A percentile compares a stretch with the other conserved stretches of the same genome.
Conservation (phyloP, 2,113 vertebrate species). For the Egretta garzetta region DNA sequence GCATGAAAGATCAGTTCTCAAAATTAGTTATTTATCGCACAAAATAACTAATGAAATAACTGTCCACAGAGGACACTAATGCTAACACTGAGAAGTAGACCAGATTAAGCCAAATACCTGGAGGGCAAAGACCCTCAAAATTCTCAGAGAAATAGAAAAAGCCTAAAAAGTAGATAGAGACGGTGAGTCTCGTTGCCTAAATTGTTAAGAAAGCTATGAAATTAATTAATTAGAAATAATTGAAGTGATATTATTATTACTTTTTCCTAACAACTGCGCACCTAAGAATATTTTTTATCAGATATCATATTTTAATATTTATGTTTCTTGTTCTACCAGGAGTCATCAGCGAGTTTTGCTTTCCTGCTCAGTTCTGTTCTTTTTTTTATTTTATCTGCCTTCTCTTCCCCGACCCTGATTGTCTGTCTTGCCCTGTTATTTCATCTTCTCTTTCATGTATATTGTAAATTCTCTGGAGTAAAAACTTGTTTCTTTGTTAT, state of each 20-base stretch:
- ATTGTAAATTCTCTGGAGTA: constrained; percentile 20
- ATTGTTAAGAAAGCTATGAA: not conserved
- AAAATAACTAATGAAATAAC: not conserved
- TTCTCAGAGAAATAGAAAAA: not conserved
- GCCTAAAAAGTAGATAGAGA: not conserved
- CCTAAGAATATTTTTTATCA: not conserved
- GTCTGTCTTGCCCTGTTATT: constrained; percentile 13
- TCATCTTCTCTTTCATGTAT: constrained; percentile 17
- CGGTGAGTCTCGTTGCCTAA: rapidly evolving
- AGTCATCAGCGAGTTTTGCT: not conserved
- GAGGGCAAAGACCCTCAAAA: not conserved
- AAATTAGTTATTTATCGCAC: not conserved
- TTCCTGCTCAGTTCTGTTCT: not conserved
- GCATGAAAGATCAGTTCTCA: not conserved
- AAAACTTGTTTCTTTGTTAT: constrained; percentile 6
- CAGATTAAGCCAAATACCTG: not conserved
- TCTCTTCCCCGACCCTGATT: not conserved
- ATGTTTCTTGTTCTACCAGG: not conserved
- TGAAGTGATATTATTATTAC: not conserved
- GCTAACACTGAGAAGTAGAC: not conserved
- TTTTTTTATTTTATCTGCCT: not conserved
- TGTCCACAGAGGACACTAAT: not conserved
- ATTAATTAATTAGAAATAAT: not conserved
- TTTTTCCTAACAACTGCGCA: not conserved
- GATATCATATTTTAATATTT: not conserved